These are phyloP conservation scores for Brachyopa scutellaris DNA, from an alignment of 2,888 invertebrate genomes.

Conservation along the genomic window DNA sequence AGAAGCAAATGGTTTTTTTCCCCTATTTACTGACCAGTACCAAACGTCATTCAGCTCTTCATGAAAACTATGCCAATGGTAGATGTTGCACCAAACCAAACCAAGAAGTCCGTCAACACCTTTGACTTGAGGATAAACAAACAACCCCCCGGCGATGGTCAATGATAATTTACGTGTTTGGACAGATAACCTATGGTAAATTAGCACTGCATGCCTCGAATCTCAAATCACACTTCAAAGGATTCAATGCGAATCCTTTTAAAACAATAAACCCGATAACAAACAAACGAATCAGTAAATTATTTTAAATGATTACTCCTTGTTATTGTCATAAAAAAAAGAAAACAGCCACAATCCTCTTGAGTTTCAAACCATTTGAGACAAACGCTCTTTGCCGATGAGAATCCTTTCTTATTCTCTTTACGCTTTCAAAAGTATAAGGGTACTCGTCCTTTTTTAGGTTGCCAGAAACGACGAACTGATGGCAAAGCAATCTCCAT, in stretches of 20 bases:
- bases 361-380: constrained; percentile 62
- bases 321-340: background rate
- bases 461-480: constrained; percentile 57
- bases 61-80: no score
- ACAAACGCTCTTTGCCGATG: constrained; percentile 13
- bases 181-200: background rate
- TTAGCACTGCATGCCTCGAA: constrained; percentile 1
- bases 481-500: constrained; percentile 61
- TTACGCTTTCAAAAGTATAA: constrained; percentile 14
- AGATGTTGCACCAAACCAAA: no score
- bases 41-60: no score
- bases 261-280: constrained; percentile 60
- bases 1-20: no score
- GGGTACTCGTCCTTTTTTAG: constrained; percentile 26
- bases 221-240: constrained; percentile 48
- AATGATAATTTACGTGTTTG: no score
- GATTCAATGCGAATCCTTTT: constrained; percentile 28
- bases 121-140: background rate
- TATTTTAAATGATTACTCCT: constrained; percentile 67
- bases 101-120: no score
- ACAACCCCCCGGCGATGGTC: constrained; percentile 1
- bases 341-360: constrained; percentile 54
- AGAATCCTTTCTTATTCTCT: constrained; percentile 46
- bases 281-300: constrained; percentile 63
- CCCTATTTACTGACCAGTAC: no score